Evolutionary conservation across 2,888 invertebrate species (phyloP).

Genomic region (Octodonta nipae): DNA sequence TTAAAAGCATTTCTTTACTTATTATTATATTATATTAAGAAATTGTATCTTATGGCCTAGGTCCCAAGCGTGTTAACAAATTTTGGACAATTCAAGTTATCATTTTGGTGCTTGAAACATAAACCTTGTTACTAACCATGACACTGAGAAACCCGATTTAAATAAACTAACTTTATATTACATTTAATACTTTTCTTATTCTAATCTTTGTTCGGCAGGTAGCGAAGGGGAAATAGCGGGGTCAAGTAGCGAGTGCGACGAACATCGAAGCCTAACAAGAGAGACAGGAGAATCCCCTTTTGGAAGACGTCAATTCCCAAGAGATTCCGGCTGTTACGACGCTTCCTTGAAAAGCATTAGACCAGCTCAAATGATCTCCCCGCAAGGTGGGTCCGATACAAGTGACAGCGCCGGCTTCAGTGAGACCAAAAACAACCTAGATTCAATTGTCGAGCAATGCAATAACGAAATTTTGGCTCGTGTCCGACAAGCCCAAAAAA

Average conservation of each 20-base stretch:
- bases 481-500: conserved; percentile 41
- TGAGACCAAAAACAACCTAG: conserved; percentile 38
- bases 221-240: conserved; percentile 67
- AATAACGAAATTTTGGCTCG: conserved; percentile 46
- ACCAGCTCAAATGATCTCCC: conserved; percentile 34
- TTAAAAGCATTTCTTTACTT: too few species aligned
- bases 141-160: too few species aligned
- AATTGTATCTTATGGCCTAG: too few species aligned
- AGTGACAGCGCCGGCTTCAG: conserved; percentile 37
- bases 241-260: conserved; percentile 67
- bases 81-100: too few species aligned
- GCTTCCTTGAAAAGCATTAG: conserved; percentile 38
- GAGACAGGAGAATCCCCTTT: conserved; percentile 45
- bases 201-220: conserved; percentile 45
- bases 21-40: too few species aligned
- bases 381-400: conserved; percentile 36
- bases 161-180: too few species aligned
- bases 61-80: too few species aligned
- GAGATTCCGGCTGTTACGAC: conserved; percentile 75
- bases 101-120: too few species aligned
- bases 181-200: too few species aligned
- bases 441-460: conserved; percentile 46
- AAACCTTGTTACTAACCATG: too few species aligned
- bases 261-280: conserved; percentile 33
- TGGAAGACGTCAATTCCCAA: conserved; percentile 62